phyloP scores from a whole-genome alignment of 2,113 vertebrate species.

The Bos taurus region ARS-UCD2.0 NC_037340.1:48482001-48482500 shows the following conservation, averaged over 20 bases:
- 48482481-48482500: neutral
- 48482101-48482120: neutral
- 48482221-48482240: neutral
- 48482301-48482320: neutral
- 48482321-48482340: neutral
- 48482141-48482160: accelerated
- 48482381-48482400: neutral
- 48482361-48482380: neutral
- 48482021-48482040: neutral
- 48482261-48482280: neutral
- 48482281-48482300: neutral
- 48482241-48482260: neutral
- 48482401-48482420: neutral
- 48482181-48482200: neutral
- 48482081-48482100: neutral
- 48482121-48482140: neutral
- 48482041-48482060: neutral
- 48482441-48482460: neutral
- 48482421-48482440: neutral
- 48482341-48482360: neutral
- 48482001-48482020: neutral
- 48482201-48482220: neutral
- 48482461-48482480: neutral
- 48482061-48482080: neutral
- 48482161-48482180: neutral